Evolutionary conservation across 2,113 vertebrate species (phyloP).

Genomic region (Illadopsis cleaveri): DNA sequence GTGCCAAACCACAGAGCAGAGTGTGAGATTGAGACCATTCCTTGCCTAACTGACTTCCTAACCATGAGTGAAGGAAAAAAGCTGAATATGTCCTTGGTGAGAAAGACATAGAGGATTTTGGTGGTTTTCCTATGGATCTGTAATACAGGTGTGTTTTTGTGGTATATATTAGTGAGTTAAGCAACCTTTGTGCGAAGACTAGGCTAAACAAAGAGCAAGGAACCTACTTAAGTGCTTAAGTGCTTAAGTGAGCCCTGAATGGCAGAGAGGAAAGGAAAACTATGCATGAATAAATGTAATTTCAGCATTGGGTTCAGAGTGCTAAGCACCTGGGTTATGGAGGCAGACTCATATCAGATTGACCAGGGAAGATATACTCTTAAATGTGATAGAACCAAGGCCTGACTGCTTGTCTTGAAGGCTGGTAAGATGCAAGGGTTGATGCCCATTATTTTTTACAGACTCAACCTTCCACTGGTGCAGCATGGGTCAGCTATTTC

Average conservation of each 20-base stretch:
- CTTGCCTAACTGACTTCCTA: not conserved
- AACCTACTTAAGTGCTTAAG: not conserved
- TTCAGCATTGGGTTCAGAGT: not conserved
- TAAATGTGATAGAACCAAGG: not conserved
- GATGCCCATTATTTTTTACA: not conserved
- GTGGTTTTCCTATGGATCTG: not conserved
- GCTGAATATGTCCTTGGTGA: not conserved
- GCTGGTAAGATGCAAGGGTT: not conserved
- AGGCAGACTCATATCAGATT: not conserved
- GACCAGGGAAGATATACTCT: not conserved
- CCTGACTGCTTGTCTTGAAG: not conserved
- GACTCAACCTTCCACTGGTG: not conserved
- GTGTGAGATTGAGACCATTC: not conserved
- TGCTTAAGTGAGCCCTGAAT: too few relatives aligned
- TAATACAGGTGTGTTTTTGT: not conserved
- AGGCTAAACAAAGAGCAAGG: not conserved
- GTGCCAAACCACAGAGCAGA: not conserved
- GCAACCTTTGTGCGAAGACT: not conserved
- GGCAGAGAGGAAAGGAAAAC: not conserved
- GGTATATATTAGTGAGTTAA: not conserved
- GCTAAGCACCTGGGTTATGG: not conserved
- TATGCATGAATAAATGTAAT: not conserved
- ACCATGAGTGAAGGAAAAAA: not conserved
- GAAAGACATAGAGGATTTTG: not conserved
- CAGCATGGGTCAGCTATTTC: not conserved